A percentile compares a stretch with the other conserved stretches of the same genome.
phyloP scores from a whole-genome alignment of 2,888 invertebrate species.

The Podotricha telesiphe region DNA sequence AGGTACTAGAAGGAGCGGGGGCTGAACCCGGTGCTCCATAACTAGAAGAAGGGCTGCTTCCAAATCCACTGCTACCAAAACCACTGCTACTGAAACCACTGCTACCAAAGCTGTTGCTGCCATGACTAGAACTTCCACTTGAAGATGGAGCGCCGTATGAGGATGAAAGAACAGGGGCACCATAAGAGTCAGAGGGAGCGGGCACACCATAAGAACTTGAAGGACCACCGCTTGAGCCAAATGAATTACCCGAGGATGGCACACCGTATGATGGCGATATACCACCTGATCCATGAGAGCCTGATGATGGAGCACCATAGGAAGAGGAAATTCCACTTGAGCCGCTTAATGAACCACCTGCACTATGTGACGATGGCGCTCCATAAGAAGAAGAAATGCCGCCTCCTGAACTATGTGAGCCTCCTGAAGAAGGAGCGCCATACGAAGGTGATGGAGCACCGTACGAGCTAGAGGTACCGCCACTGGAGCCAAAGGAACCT shows the following conservation, averaged over 20 bases:
- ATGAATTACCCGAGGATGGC: slow-evolving; percentile 58
- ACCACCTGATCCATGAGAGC: slow-evolving; percentile 40
- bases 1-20: slow-evolving; percentile 71
- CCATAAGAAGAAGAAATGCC: slow-evolving; percentile 59
- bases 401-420: slow-evolving; percentile 27
- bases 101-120: slow-evolving; percentile 48
- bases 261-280: slow-evolving; percentile 43
- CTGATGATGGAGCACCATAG: slow-evolving; percentile 46
- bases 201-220: slow-evolving; percentile 61
- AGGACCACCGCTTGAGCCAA: slow-evolving; percentile 75
- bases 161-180: slow-evolving; percentile 58
- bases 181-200: slow-evolving; percentile 73
- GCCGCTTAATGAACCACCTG: slow-evolving; percentile 62
- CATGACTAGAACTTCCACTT: slow-evolving; percentile 58
- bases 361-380: slow-evolving; percentile 50
- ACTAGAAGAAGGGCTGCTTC: slow-evolving; percentile 56
- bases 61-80: slow-evolving; percentile 57
- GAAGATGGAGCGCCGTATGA: slow-evolving; percentile 55
- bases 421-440: slow-evolving; percentile 59
- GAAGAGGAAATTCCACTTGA: slow-evolving; percentile 43
- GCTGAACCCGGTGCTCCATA: slow-evolving; percentile 69
- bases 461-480: slow-evolving; percentile 56
- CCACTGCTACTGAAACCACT: slow-evolving; percentile 57
- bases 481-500: slow-evolving; percentile 40
- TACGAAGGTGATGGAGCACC: slow-evolving; percentile 69